phyloP scores from a whole-genome alignment of 2,113 vertebrate species.

The Nettapus auritus region DNA sequence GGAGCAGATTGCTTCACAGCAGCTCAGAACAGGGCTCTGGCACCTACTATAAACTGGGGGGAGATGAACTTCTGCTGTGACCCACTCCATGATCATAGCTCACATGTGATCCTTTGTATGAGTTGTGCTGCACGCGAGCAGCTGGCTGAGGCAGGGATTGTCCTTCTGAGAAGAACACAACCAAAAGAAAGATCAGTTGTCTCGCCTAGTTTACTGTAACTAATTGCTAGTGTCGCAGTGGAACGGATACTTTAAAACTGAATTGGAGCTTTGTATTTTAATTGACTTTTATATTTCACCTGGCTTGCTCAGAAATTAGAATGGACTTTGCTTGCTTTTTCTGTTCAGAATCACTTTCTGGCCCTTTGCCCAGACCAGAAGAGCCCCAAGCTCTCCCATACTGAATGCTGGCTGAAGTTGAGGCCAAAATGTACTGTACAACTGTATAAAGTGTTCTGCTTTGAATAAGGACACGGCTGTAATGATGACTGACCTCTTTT shows the following conservation, averaged over 20 bases:
- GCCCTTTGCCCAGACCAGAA: conserved; percentile 39
- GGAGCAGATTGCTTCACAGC: neutral
- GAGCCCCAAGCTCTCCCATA: neutral
- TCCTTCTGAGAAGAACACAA: neutral
- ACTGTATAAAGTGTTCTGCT: neutral
- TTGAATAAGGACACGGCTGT: conserved; percentile 20
- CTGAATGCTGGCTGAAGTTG: conserved; percentile 37
- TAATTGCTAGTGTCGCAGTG: neutral
- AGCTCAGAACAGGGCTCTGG: neutral
- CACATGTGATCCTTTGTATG: neutral
- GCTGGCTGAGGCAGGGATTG: neutral
- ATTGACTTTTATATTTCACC: conserved; percentile 15
- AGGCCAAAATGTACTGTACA: conserved; percentile 1
- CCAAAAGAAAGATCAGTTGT: neutral
- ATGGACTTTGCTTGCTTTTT: conserved; percentile 36
- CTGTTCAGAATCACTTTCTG: conserved; percentile 24
- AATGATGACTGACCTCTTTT: neutral
- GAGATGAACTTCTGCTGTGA: neutral
- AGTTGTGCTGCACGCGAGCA: neutral
- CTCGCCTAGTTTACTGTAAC: neutral
- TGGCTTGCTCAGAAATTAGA: conserved; percentile 12
- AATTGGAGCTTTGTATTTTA: neutral
- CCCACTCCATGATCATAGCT: neutral
- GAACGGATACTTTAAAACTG: neutral
- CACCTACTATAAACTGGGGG: neutral